Evolutionary conservation across 2,797 vertebrate genomes (phyloP), one percentile per base, ranked within the genome.

Genomic region (Microcaecilia unicolor): DNA sequence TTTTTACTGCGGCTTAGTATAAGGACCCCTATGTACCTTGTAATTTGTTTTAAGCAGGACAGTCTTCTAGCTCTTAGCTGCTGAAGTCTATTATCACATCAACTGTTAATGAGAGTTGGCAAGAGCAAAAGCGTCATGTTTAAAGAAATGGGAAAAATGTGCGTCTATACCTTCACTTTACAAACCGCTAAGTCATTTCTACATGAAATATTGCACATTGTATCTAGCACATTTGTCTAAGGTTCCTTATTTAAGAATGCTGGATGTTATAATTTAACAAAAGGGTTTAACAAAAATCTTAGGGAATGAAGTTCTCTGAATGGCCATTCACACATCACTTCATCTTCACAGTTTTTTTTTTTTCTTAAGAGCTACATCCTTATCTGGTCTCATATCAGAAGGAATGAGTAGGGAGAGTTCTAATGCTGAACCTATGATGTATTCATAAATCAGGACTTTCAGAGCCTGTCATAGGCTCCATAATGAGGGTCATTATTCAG

Each of bases 401-500:
- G 50, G 47, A 48, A 70, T 73, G 71, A 72, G 54, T 64, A 78
- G 80, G 76, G 70, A n/a, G 78, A 82, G 78, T 74, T 76, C 70
- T 74, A 77, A 78, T 53, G 67, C 85, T 72, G 81, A 68, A 85
- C 77, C 76, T 86, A 51, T 85, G 83, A 90, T 89, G 83, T 92
- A 93, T 99, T 92, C 92, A 99, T 98, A 97, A 98, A 99, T 99
- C 95, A 98, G 90, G 81, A 83, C 91, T 93, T 97, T 93, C 90
- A 92, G 89, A 88, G 85, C 81, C 89, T 95, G 94, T 93, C 95
- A 97, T 83, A 70, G 78, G 79, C 83, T 87, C 89, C 90, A 93
- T 99, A 99, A 99, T 99, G 92, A 99, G 95, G 95, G 93, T 95
- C 93, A 97, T 98, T 99, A 98, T 94, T 99, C 95, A 98, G 93